Evolutionary conservation across 2,113 vertebrate genomes (phyloP), one percentile per base, ranked within the genome.

Genomic region (Hyperoodon ampullatus): DNA sequence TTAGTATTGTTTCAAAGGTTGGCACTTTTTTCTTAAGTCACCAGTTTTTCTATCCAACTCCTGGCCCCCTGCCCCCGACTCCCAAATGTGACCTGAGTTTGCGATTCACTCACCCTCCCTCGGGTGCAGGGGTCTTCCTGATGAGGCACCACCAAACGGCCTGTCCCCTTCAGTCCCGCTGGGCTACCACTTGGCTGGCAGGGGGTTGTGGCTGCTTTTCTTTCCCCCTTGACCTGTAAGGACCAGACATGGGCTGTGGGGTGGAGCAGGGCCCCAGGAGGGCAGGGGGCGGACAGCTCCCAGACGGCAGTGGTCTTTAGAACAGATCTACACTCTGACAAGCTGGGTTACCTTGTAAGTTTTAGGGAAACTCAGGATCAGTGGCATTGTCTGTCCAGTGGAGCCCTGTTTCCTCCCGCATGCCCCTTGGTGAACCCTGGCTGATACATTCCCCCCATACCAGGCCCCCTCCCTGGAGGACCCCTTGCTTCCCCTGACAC

Each of bases 21-120:
- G 85, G 82, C 55, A 44, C 21, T 47, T 42, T 92, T 6, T 33
- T 71, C 55, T 53, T 58, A 65, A 26, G 12, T 70, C 68, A 8
- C 3, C 24, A 35, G 63, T 13, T 80, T 93, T 65, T 50, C 84
- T 42, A 8, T 3, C 50, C 53, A 84, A 21, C 10, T 18, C 53
- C 53, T 28, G 30, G 30, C 2, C 21, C 30, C 53, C 53, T 53
- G 23, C 12, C 12, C 10, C 42, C 3, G 7, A 10, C 26, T 39
- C 44, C n/a, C 12, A 61, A 66, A 33, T 15, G n/a, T 11, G 26
- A 55, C 18, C 39, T 3, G 2, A 28, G 9, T 30, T 24, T 60
- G 75, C 16, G 2, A 28, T 23, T 18, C 33, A 97, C 93, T 96
- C 88, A 96, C 96, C 94, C 85, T 83, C 96, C 94, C 85, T 83